Base-by-base conservation (phyloP, 2,888 invertebrate species). In the Apotomis turbidana region DNA sequence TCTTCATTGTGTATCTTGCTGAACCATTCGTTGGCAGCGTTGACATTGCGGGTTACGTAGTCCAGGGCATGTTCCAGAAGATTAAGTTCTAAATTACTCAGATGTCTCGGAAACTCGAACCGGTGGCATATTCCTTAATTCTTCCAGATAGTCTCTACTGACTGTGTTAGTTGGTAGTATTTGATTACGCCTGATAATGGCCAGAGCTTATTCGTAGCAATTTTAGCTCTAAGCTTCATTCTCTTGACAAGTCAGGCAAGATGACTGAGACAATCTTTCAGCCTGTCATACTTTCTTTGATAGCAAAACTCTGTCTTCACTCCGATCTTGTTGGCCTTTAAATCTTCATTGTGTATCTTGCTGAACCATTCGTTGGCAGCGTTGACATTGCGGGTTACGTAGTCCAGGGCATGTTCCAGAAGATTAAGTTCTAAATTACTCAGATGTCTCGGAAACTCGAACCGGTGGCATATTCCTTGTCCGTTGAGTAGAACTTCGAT, bases 391-490 rank as follows among this genome's bases (percentile, higher is more conserved):
- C 58, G 0, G 9, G 75, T 73, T 4, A 89, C 49, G 6, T 76
- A 60, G 0, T 49, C 10, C 0, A 89, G 60, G 0, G 87, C 85
- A 0, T 27, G n/a, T 41, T 87, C 85, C 71, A 90, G 49, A 0
- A 83, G 75, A 0, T 81, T 71, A 8, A 84, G 55, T 79, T 91
- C 91, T 0, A 78, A 64, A 1, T 70, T 0, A 52, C 68, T 87
- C 75, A 91, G 64, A n/a, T 75, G 76, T 6, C 71, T 6, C 1
- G 90, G 91, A 3, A 88, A 71, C 68, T 84, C 83, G 44, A 79
- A 83, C 71, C 80, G 84, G 76, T 84, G 83, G 79, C 81, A 83
- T 70, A 91, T 84, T 5, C 91, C 91, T 3, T 78, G 79, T 46
- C 81, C 46, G 78, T 86, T 86, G 27, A 91, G 74, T 41, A 85